Base-by-base conservation (phyloP, 2,888 invertebrate genomes). In the Hymenopus coronatus region DNA sequence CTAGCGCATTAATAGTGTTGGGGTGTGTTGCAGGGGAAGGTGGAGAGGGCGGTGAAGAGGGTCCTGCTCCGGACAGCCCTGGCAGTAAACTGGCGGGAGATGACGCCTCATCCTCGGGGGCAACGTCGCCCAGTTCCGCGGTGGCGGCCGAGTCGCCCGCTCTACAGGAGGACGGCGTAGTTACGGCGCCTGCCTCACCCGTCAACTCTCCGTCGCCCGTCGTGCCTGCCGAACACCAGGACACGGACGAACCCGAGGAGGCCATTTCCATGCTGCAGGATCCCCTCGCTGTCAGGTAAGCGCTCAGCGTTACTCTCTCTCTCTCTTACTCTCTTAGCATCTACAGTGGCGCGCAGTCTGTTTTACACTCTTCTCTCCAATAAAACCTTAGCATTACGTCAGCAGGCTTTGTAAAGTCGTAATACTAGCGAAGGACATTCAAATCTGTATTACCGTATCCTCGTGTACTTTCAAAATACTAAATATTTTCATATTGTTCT, bases 1-100 rank as follows among this genome's bases (percentile, higher is more conserved):
- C 54, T 70, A 25, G 54, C 54, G 83, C 54, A 15, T 40, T 81
- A 28, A 25, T 87, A 81, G 54, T 70, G 54, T 25, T 70, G 15
- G 54, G 25, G 8, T 20, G 82, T 84, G 91, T 94, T 94, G 1
- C 93, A 95, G 95, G 95, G 95, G 95, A 95, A 93, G 93, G 93
- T 85, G 92, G 92, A 91, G 94, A 94, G 84, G 94, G 94, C 90
- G 94, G 94, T 91, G 94, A 94, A 20, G 88, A 90, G 46, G 92
- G 88, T 93, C 93, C 91, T 93, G 93, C 91, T 94, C 94, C 92
- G 95, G 95, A 93, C 95, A 95, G 92, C 95, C 95, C 93, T 93
- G 91, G 91, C 87, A 90, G 94, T 89, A 93, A 93, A 90, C 90
- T 93, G 88, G 93, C 93, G 88, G 94, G 93, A 70, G 94, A 94